Evolutionary conservation across 2,888 invertebrate genomes (phyloP), one percentile per base, ranked within the genome.

Genomic region (Drosophila glabriapex): DNA sequence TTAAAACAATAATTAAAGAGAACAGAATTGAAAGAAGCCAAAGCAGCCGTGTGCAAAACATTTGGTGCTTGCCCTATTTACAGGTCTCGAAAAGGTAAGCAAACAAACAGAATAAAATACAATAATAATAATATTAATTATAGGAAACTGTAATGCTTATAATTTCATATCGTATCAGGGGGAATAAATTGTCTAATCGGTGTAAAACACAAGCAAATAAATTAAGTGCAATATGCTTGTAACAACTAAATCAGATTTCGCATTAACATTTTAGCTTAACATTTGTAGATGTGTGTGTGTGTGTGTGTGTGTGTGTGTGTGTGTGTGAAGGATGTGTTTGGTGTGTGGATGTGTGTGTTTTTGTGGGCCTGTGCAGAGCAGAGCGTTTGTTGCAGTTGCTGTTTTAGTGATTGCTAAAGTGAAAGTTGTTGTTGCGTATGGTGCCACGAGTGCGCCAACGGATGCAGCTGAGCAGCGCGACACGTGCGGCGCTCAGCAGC

Each of bases 391-490:
- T 76, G 79, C 75, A 78, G 67, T 79, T 73, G 68, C 73, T 80
- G 73, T 80, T 85, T 50, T 78, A 87, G 68, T 91, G 91, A 80
- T 89, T 91, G 69, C 81, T 85, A 70, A 88, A 90, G 74, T 90
- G 85, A 78, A 87, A 87, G 56, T 82, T 83, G 56, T 83, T 80
- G 75, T 89, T 87, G 60, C 83, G 87, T 74, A 89, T 91, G 71
- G 82, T 86, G 82, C 83, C 91, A 66, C 85, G 89, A 50, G 83
- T 91, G 50, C 90, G 89, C 91, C 90, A 89, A 71, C 76, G 89
- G 41, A 86, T 90, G 76, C 87, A 91, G 67, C 90, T 91, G 43
- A 89, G 80, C 61, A 89, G 82, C 22, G 80, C 89, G 10, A 86
- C 84, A 39, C 84, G 83, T 43, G 84, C 90, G n/a, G 83, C 82